Percentiles rank a stretch among this genome's conserved stretches.
Conservation (phyloP, 2,797 vertebrate genomes). For the Thamnophis elegans region DNA sequence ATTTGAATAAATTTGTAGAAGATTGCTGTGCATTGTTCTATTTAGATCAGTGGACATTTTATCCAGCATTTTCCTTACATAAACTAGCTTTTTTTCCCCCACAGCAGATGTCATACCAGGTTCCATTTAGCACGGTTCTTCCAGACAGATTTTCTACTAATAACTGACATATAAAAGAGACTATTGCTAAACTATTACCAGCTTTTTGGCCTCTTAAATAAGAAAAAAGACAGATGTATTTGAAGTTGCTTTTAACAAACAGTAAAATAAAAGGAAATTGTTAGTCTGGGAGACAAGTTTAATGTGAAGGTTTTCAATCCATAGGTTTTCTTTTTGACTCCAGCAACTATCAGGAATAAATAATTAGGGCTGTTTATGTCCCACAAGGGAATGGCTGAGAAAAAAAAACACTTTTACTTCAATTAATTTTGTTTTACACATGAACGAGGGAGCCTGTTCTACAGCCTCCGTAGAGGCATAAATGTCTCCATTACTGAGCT, state of each 20-base stretch:
- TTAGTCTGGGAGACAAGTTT: not conserved
- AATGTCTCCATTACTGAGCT: not conserved
- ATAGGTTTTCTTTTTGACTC: not conserved
- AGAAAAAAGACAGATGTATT: not conserved
- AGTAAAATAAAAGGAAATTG: not conserved
- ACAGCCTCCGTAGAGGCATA: not conserved
- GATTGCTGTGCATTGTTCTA: constrained; percentile 29
- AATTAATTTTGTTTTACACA: constrained; percentile 3
- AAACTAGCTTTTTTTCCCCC: constrained; percentile 53
- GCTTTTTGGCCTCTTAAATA: not conserved
- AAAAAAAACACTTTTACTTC: not conserved
- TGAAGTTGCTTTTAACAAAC: not conserved
- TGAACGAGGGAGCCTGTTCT: not conserved
- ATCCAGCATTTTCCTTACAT: constrained; percentile 63
- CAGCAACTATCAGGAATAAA: not conserved
- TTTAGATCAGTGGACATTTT: constrained; percentile 57
- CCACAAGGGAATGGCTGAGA: constrained; percentile 8
- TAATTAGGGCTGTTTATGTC: constrained; percentile 4
- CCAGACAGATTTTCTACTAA: constrained; percentile 45
- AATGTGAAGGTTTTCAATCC: not conserved
- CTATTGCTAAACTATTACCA: constrained; percentile 31
- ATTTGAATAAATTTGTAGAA: not conserved
- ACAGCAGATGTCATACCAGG: constrained; percentile 61
- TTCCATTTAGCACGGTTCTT: constrained; percentile 60
- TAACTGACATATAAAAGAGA: constrained; percentile 31